These are phyloP conservation scores for Andricus quercusramuli DNA, from an alignment of 2,888 invertebrate species.

Conservation along the genomic window DNA sequence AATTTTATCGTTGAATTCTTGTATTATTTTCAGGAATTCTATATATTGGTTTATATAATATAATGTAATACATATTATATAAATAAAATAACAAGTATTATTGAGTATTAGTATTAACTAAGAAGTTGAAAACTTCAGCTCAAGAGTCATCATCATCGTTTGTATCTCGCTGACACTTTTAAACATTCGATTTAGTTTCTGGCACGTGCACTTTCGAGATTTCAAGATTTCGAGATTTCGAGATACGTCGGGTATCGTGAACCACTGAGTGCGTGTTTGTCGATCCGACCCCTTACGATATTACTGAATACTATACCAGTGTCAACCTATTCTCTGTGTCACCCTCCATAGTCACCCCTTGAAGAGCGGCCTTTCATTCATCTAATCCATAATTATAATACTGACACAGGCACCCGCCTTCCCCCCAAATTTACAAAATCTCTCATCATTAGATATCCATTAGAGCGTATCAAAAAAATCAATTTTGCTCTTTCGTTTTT, in stretches of 20 bases:
- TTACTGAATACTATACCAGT: slow-evolving; percentile 50
- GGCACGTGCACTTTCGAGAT: slow-evolving; percentile 44
- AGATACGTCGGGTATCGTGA: slow-evolving; percentile 40
- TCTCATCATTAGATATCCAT: slow-evolving; percentile 27
- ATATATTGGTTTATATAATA: too few species aligned
- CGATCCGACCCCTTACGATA: slow-evolving; percentile 61
- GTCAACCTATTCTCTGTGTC: slow-evolving; percentile 60
- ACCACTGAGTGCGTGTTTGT: slow-evolving; percentile 48
- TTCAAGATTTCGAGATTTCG: slow-evolving; percentile 24
- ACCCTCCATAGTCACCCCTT: slow-evolving; percentile 58
- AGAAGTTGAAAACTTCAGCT: slow-evolving; percentile 18
- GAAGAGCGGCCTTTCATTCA: slow-evolving; percentile 64
- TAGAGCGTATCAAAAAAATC: neutral
- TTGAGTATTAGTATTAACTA: too few species aligned
- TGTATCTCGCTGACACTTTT: slow-evolving; percentile 38
- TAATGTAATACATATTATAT: too few species aligned
- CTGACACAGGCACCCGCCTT: slow-evolving; percentile 54
- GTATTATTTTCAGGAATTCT: too few species aligned
- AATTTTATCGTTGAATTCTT: too few species aligned
- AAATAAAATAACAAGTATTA: too few species aligned
- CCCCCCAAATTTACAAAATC: slow-evolving; percentile 3
- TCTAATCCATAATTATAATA: slow-evolving; percentile 71
- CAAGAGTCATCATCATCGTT: slow-evolving; percentile 13
- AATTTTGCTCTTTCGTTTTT: too few species aligned
- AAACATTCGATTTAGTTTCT: slow-evolving; percentile 41